Evolutionary conservation across 2,888 invertebrate genomes (phyloP).

Genomic region (Calameuta filiformis): DNA sequence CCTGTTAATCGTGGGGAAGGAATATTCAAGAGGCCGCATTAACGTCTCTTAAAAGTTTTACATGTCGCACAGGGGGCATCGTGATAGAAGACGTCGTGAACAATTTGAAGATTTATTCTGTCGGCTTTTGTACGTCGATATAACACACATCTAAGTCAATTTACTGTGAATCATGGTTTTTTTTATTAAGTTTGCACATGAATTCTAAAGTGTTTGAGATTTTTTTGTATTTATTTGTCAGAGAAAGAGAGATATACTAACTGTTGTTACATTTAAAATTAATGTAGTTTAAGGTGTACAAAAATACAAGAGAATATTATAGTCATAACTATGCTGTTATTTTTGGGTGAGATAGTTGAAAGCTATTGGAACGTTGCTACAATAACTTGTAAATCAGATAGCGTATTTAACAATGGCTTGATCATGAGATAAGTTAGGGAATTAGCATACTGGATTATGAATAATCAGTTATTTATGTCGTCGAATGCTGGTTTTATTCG

Average conservation of each 20-base stretch:
- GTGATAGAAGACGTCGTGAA: background rate
- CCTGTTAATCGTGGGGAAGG: slow-evolving; percentile 50
- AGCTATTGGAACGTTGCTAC: background rate
- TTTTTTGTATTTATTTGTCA: slow-evolving; percentile 8
- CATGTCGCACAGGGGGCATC: background rate
- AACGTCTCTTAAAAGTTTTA: slow-evolving; percentile 24
- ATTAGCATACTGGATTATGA: background rate
- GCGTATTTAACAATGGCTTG: background rate
- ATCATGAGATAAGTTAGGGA: background rate
- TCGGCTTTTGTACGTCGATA: background rate
- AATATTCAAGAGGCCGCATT: slow-evolving; percentile 60
- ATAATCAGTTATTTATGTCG: slow-evolving; percentile 10
- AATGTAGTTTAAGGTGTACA: background rate
- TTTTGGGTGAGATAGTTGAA: background rate
- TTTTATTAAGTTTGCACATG: slow-evolving; percentile 11
- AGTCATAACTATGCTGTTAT: background rate
- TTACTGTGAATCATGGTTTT: slow-evolving; percentile 2
- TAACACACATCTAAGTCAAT: slow-evolving; percentile 16
- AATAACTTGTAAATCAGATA: background rate
- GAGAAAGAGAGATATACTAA: background rate
- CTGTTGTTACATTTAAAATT: background rate
- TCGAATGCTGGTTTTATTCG: slow-evolving; percentile 28
- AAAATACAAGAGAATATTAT: background rate
- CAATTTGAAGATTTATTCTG: background rate
- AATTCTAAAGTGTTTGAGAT: slow-evolving; percentile 17